Conservation (phyloP, 1,140 invertebrate genomes). For the Aphis craccivora region DNA sequence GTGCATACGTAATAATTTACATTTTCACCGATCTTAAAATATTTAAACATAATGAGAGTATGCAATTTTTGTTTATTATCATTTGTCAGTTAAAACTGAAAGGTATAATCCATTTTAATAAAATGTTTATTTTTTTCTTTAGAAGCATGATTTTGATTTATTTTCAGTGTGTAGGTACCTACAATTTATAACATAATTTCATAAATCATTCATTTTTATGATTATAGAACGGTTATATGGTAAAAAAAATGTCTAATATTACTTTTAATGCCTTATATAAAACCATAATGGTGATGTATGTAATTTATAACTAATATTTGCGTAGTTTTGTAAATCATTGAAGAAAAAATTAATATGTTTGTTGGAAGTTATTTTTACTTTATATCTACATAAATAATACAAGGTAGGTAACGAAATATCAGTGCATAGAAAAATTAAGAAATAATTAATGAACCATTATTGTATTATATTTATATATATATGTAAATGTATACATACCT, state of each 20-base stretch:
- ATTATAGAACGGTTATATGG: not conserved
- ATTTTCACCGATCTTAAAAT: not conserved
- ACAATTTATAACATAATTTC: not conserved
- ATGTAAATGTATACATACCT: too few relatives aligned
- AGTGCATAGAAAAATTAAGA: too few relatives aligned
- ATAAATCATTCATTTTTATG: not conserved
- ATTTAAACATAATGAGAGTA: not conserved
- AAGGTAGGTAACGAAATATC: too few relatives aligned
- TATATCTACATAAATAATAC: too few relatives aligned
- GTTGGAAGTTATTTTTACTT: too few relatives aligned
- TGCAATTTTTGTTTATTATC: not conserved
- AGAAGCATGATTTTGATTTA: not conserved
- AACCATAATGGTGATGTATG: not conserved
- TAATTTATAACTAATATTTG: not conserved
- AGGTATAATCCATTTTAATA: not conserved
- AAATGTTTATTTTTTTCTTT: not conserved
- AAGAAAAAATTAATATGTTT: too few relatives aligned
- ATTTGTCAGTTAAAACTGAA: not conserved
- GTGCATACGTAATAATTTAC: not conserved
- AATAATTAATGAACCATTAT: too few relatives aligned
- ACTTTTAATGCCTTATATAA: not conserved
- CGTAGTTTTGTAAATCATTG: not conserved
- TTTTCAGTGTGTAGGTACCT: not conserved
- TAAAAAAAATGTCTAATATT: not conserved
- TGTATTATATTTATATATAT: too few relatives aligned